These are phyloP conservation scores for Cephonodes hylas DNA, from an alignment of 2,888 invertebrate genomes.

Conservation along the genomic window DNA sequence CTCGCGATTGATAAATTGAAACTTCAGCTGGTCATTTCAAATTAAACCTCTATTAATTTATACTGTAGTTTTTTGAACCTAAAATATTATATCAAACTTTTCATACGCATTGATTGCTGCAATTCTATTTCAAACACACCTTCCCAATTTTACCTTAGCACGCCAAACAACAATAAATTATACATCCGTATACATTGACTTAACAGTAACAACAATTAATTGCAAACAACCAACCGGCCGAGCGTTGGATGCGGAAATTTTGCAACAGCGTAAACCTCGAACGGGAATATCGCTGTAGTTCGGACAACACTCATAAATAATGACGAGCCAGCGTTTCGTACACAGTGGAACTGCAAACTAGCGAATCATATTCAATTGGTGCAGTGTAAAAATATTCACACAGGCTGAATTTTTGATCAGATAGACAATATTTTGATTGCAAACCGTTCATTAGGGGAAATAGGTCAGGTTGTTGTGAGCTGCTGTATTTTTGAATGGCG, in stretches of 20 bases:
- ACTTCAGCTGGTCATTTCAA: too few relatives aligned
- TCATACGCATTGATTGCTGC: too few relatives aligned
- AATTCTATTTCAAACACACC: too few relatives aligned
- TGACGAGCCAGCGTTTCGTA: not conserved
- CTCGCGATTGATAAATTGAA: too few relatives aligned
- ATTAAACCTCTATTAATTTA: too few relatives aligned
- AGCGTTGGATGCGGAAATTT: not conserved
- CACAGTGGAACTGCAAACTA: not conserved
- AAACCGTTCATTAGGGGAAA: not conserved
- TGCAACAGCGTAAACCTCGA: not conserved
- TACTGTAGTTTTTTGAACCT: too few relatives aligned
- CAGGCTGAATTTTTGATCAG: not conserved
- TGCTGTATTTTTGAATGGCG: too few relatives aligned
- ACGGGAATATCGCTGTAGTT: not conserved
- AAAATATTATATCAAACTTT: too few relatives aligned
- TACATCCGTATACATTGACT: not conserved
- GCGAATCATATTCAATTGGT: not conserved
- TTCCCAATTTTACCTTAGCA: not conserved
- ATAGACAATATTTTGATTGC: not conserved
- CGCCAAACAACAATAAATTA: not conserved
- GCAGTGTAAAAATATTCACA: not conserved
- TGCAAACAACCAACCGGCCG: not conserved
- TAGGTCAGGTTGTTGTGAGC: not conserved
- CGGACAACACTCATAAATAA: not conserved
- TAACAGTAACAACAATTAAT: not conserved